Percentiles rank a stretch among this genome's conserved stretches.
These are phyloP conservation scores for Chelidonichthys spinosus DNA, from an alignment of 2,797 vertebrate species.

Conservation along the genomic window DNA sequence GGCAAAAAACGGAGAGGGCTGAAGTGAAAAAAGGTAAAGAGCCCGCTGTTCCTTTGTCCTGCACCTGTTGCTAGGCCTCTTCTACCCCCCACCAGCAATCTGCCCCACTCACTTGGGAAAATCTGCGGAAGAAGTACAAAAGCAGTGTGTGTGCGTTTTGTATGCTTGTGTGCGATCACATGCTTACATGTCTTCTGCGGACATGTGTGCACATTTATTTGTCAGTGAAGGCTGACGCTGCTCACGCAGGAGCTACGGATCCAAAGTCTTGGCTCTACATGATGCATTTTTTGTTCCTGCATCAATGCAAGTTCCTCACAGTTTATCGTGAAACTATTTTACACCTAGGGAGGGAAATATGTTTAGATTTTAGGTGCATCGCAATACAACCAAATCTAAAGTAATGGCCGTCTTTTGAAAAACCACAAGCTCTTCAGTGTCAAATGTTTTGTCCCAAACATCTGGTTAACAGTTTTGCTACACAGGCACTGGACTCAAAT, in stretches of 20 bases:
- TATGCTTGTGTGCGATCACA: constrained; percentile 2
- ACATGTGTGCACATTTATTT: constrained; percentile 13
- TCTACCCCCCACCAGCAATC: constrained; percentile 51
- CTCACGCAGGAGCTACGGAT: constrained; percentile 15
- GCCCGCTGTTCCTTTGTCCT: constrained; percentile 80
- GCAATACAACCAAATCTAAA: neutral
- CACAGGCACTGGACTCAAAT: constrained; percentile 11
- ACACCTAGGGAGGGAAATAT: neutral
- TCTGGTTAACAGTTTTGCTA: constrained; percentile 64
- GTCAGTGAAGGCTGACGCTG: constrained; percentile 12
- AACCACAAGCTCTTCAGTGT: constrained; percentile 5
- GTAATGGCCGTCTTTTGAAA: constrained; percentile 1
- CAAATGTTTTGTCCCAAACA: constrained; percentile 47
- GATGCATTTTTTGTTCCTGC: neutral
- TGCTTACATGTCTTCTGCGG: constrained; percentile 6
- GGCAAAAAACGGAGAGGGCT: constrained; percentile 39
- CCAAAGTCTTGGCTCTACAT: neutral
- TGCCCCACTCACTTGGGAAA: constrained; percentile 44
- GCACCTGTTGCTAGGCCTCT: constrained; percentile 83
- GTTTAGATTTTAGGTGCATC: neutral
- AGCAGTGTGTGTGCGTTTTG: constrained; percentile 30
- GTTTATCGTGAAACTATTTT: neutral
- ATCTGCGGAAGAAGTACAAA: constrained; percentile 58
- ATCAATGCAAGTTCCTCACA: neutral
- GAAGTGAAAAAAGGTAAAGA: constrained; percentile 75